Evolutionary conservation across 2,888 invertebrate genomes (phyloP).

Genomic region (Labia minor): DNA sequence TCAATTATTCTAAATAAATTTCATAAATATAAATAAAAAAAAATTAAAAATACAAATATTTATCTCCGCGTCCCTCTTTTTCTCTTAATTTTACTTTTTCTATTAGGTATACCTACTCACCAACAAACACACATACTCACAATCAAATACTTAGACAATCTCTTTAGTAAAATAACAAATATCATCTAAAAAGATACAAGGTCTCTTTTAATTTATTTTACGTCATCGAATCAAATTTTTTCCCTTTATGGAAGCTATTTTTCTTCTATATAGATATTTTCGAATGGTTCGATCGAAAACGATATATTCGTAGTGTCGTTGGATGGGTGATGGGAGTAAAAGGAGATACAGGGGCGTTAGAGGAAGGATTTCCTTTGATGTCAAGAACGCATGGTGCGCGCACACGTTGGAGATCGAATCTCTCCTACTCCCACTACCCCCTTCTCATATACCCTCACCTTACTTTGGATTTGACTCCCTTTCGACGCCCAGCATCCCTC

Average conservation of each 20-base stretch:
- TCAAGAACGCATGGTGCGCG: background rate
- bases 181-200: background rate
- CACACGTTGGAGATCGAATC: background rate
- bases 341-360: background rate
- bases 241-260: constrained; percentile 7
- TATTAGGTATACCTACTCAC: too few species aligned
- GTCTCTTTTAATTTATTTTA: background rate
- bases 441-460: too few species aligned
- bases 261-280: constrained; percentile 5
- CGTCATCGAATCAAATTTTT: constrained; percentile 7
- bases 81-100: too few species aligned
- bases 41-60: too few species aligned
- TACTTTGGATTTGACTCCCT: too few species aligned
- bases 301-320: background rate
- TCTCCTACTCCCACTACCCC: too few species aligned
- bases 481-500: too few species aligned
- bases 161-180: background rate
- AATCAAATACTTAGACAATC: too few species aligned
- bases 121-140: too few species aligned
- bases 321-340: background rate
- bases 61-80: too few species aligned
- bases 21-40: too few species aligned
- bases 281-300: background rate
- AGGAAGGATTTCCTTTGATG: background rate
- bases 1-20: too few species aligned